Evolutionary conservation across 2,888 invertebrate species (phyloP).

Genomic region (Coleophora deauratella): DNA sequence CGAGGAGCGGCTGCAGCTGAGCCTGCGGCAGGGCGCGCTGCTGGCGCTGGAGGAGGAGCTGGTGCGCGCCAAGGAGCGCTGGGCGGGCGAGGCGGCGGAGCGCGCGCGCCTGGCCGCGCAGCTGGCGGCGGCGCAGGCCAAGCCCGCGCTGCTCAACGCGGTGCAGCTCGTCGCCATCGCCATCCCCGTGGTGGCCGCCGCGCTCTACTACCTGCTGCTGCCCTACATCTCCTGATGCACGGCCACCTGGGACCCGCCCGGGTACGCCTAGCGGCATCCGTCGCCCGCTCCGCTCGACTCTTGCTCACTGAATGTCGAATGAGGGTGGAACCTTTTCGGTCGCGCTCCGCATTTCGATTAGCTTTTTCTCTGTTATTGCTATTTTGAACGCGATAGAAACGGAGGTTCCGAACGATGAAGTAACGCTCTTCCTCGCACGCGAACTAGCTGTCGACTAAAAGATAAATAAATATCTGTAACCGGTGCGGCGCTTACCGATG

Average conservation of each 20-base stretch:
- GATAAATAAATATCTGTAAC: no score
- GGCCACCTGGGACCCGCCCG: constrained; percentile 72
- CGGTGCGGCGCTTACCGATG: no score
- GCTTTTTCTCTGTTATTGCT: no score
- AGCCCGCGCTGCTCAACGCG: constrained; percentile 69
- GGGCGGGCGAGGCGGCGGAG: constrained; percentile 77
- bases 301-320: constrained; percentile 24
- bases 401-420: no score
- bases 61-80: constrained; percentile 81
- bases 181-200: constrained; percentile 72
- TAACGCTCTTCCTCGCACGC: no score
- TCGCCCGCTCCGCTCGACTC: constrained; percentile 5
- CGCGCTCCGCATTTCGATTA: no score
- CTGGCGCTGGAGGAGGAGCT: constrained; percentile 82
- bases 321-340: no score
- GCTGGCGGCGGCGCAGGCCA: constrained; percentile 73
- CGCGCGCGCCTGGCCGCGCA: constrained; percentile 75
- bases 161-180: constrained; percentile 74
- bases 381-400: no score
- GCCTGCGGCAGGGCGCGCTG: constrained; percentile 69
- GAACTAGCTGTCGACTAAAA: no score
- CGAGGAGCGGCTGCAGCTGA: constrained; percentile 39
- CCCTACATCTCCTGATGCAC: constrained; percentile 77
- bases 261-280: constrained; percentile 43
- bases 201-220: constrained; percentile 75